A percentile compares a stretch with the other conserved stretches of the same genome.
phyloP scores from a whole-genome alignment of 2,797 vertebrate genomes.

The Argyrosomus regius region DNA sequence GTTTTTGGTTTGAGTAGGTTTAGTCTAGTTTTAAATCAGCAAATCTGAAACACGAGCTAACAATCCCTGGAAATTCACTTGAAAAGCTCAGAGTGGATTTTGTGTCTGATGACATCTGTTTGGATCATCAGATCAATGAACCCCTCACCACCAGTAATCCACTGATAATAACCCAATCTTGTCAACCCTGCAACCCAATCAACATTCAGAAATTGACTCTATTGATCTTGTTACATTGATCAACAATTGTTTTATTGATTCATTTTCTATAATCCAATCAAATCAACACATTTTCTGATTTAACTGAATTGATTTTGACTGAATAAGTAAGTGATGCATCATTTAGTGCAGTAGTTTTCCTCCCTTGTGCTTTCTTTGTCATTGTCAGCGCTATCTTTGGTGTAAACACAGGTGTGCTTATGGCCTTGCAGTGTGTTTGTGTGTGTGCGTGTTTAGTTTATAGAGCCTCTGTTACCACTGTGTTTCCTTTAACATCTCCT shows the following conservation, averaged over 20 bases:
- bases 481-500: constrained; percentile 26
- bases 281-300: constrained; percentile 15
- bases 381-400: not conserved
- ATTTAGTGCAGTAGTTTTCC: not conserved
- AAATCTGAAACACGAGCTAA: constrained; percentile 28
- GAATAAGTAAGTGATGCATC: not conserved
- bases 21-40: constrained; percentile 49
- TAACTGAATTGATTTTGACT: constrained; percentile 17
- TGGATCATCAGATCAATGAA: constrained; percentile 48
- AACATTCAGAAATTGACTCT: not conserved
- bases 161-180: constrained; percentile 30
- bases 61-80: constrained; percentile 37
- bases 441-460: not conserved
- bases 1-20: constrained; percentile 71
- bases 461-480: not conserved
- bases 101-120: constrained; percentile 41
- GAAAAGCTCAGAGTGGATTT: constrained; percentile 37
- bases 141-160: constrained; percentile 40
- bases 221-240: constrained; percentile 10
- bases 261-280: constrained; percentile 4
- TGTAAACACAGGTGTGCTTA: constrained; percentile 1
- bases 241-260: constrained; percentile 3
- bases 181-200: constrained; percentile 3
- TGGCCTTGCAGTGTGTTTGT: constrained; percentile 24
- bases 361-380: constrained; percentile 24